Conservation (phyloP, 2,888 invertebrate genomes). For the Melanophora roralis region DNA sequence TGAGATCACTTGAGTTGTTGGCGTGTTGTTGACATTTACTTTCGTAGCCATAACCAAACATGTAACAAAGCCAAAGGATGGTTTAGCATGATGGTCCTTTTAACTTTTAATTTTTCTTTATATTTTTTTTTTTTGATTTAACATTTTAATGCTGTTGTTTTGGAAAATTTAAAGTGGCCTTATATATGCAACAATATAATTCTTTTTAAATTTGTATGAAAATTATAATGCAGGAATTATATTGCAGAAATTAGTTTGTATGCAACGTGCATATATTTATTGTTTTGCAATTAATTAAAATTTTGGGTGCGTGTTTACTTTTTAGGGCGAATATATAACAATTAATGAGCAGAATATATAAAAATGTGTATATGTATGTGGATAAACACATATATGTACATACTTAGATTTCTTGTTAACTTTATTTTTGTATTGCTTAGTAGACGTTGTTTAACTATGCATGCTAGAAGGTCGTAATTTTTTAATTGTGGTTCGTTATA, state of each 20-base stretch:
- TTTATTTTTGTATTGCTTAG: too few species aligned
- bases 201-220: slow-evolving; percentile 17
- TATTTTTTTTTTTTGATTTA: neutral
- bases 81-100: neutral
- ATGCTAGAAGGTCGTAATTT: slow-evolving; percentile 47
- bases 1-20: slow-evolving; percentile 52
- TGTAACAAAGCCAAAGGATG: slow-evolving; percentile 27
- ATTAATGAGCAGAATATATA: too few species aligned
- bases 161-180: slow-evolving; percentile 26
- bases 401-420: too few species aligned
- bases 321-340: neutral
- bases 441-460: slow-evolving; percentile 10
- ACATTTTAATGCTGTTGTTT: neutral
- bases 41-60: slow-evolving; percentile 52
- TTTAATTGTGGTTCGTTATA: slow-evolving; percentile 15
- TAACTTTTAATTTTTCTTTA: slow-evolving; percentile 1
- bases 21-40: slow-evolving; percentile 60
- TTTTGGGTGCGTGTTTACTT: neutral
- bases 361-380: too few species aligned
- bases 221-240: slow-evolving; percentile 7
- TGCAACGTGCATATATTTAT: neutral
- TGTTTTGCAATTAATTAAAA: slow-evolving; percentile 18
- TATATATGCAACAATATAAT: slow-evolving; percentile 2
- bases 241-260: slow-evolving; percentile 4
- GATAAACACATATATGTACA: too few species aligned